Evolutionary conservation across 2,888 invertebrate genomes (phyloP).

Genomic region (Dilophus febrilis): DNA sequence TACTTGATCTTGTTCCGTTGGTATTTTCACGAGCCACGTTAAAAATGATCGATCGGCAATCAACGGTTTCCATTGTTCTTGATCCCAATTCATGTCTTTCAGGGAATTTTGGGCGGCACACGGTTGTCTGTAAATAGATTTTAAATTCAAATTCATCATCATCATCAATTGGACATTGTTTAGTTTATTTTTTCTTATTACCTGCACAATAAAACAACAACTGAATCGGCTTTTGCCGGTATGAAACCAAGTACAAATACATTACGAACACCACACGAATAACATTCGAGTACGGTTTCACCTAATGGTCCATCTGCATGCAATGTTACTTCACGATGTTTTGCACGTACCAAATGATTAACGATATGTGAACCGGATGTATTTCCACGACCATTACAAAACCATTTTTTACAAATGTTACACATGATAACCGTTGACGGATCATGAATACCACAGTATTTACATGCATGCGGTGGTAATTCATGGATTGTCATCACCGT

Average conservation of each 20-base stretch:
- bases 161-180: background rate
- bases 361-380: slow-evolving; percentile 98
- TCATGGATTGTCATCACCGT: slow-evolving; percentile 72
- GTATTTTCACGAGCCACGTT: slow-evolving; percentile 95
- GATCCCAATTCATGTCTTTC: slow-evolving; percentile 99
- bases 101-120: slow-evolving; percentile 94
- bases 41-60: slow-evolving; percentile 93
- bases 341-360: slow-evolving; percentile 96
- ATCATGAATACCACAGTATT: slow-evolving; percentile 98
- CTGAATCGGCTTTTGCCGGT: slow-evolving; percentile 96
- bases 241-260: slow-evolving; percentile 98
- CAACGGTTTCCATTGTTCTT: slow-evolving; percentile 95
- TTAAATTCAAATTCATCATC: background rate
- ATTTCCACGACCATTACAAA: slow-evolving; percentile 96
- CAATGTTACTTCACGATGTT: slow-evolving; percentile 96
- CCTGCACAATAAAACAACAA: slow-evolving; percentile 90
- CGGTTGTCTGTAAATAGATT: slow-evolving; percentile 78
- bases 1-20: slow-evolving; percentile 89
- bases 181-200: too few species aligned
- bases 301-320: slow-evolving; percentile 96
- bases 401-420: slow-evolving; percentile 98
- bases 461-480: slow-evolving; percentile 91
- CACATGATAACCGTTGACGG: slow-evolving; percentile 96
- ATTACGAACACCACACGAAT: slow-evolving; percentile 95
- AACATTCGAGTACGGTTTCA: slow-evolving; percentile 95